Evolutionary conservation across 1,140 invertebrate species (phyloP).

Genomic region (Lordiphosa clarofinis): DNA sequence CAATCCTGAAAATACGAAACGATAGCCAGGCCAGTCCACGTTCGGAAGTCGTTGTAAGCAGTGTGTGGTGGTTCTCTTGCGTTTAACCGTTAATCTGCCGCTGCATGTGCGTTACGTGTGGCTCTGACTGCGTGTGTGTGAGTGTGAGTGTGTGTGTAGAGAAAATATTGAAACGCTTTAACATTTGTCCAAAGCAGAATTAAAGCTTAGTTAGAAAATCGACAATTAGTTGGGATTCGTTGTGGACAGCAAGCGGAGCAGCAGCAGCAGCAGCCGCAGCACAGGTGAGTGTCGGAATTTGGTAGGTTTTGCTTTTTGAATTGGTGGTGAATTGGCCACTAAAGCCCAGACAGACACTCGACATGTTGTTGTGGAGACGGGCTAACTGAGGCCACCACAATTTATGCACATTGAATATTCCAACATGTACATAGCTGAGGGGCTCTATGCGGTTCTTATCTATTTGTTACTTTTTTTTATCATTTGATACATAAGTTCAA

Average conservation of each 20-base stretch:
- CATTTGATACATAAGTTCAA: constrained; percentile 31
- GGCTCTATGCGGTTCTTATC: neutral
- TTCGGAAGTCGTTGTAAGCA: constrained; percentile 61
- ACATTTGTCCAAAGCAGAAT: constrained; percentile 26
- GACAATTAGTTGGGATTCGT: constrained; percentile 21
- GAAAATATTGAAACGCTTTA: constrained; percentile 29
- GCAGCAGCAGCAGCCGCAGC: constrained; percentile 15
- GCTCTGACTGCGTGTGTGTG: constrained; percentile 23
- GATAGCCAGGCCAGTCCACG: constrained; percentile 42
- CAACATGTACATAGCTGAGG: neutral
- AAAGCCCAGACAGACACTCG: neutral
- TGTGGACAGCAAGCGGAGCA: constrained; percentile 8
- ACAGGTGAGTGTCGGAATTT: constrained; percentile 53
- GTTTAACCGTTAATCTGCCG: constrained; percentile 22
- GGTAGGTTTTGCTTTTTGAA: constrained; percentile 11
- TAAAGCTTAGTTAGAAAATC: constrained; percentile 29
- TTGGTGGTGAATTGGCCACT: constrained; percentile 34
- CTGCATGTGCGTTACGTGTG: constrained; percentile 53
- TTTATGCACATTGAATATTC: constrained; percentile 21
- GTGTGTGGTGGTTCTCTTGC: constrained; percentile 35
- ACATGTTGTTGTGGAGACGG: neutral
- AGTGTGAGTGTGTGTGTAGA: constrained; percentile 19
- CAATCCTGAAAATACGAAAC: constrained; percentile 25
- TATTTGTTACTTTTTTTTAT: constrained; percentile 17
- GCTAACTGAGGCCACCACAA: constrained; percentile 4